A percentile compares a stretch with the other conserved stretches of the same genome.
phyloP scores from a whole-genome alignment of 1,140 invertebrate genomes.

The Diprion similis region DNA sequence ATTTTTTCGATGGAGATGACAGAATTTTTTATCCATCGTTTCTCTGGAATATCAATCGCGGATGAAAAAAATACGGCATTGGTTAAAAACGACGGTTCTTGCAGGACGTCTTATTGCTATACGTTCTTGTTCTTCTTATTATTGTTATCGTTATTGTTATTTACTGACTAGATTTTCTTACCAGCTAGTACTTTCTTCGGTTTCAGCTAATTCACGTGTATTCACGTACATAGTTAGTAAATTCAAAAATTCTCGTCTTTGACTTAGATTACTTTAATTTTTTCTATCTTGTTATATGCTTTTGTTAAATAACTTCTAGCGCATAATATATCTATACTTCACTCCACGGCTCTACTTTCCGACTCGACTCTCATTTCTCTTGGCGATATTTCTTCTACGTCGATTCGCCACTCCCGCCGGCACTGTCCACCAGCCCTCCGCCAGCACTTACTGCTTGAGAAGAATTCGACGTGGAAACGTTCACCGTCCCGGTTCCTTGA shows the following conservation, averaged over 20 bases:
- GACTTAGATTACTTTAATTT: conserved; percentile 11
- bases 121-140: conserved; percentile 36
- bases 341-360: background rate
- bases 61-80: no score
- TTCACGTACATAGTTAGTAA: conserved; percentile 17
- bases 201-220: background rate
- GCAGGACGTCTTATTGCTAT: conserved; percentile 13
- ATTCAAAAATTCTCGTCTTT: conserved; percentile 9
- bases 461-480: conserved; percentile 11
- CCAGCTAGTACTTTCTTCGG: conserved; percentile 15
- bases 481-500: conserved; percentile 37
- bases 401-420: conserved; percentile 49
- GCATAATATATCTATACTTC: background rate
- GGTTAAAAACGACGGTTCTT: background rate
- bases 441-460: conserved; percentile 41
- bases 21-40: no score
- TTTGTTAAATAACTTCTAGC: no score
- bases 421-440: conserved; percentile 42
- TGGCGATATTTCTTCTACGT: conserved; percentile 30
- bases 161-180: conserved; percentile 23
- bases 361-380: no score
- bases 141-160: conserved; percentile 19
- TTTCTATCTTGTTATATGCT: no score
- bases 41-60: no score
- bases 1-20: no score